Evolutionary conservation across 2,888 invertebrate genomes (phyloP), one percentile per base, ranked within the genome.

Genomic region (Melanotus villosus): DNA sequence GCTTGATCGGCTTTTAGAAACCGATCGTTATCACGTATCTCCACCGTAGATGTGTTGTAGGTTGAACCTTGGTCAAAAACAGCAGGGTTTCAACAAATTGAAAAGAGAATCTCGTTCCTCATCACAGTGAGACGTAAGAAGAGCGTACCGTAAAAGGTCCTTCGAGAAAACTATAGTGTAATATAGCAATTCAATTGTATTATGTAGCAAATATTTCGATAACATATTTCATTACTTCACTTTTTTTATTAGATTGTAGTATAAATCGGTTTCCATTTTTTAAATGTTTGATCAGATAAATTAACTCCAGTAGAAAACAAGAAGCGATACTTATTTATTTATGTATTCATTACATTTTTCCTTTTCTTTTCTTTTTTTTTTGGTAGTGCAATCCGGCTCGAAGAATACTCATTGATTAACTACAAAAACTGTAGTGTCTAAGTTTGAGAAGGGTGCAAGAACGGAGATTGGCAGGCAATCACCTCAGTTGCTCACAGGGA

Each of bases 391-490:
- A 68, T 68, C 56, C 62, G 62, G 45, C 47, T 57, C 36, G 34
- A 62, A 68, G 47, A 76, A 79, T 76, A 79, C 80, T 79, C 76
- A 77, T 80, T 81, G 81, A 81, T 81, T 80, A 79, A 80, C 78
- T 80, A 78, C 72, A 80, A 79, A 79, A 76, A 79, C 76, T 76
- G 76, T 65, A 67, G 70, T 68, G 68, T 63, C 62, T 62, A 65
- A 63, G 59, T 78, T 82, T 82, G 82, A 83, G 81, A 81, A 83
- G 82, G 82, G 82, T 82, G 80, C 77, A 79, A 79, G 76, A 77
- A 74, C 74, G 78, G 73, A 83, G 84, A 84, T 84, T 84, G 84
- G 84, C 84, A 85, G 84, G 84, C 84, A 85, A 84, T 84, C 84
- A 82, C 81, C 82, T 81, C 83, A 80, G 80, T 81, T 80, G 82